Evolutionary conservation across 2,888 invertebrate genomes (phyloP), one percentile per base, ranked within the genome.

Genomic region (Lasioglossum figueresi): DNA sequence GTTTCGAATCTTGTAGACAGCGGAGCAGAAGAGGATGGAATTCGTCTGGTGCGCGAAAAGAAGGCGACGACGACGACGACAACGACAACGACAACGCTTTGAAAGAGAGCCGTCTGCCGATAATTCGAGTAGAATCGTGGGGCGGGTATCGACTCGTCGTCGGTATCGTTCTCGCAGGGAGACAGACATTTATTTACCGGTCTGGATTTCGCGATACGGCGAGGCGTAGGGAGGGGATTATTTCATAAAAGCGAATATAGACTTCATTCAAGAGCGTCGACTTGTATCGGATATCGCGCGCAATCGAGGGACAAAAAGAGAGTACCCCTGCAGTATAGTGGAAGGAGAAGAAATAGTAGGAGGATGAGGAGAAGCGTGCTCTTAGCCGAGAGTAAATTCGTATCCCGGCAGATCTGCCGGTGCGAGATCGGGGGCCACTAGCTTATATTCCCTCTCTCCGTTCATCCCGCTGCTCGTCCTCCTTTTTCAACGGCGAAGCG

Each of bases 331-430:
- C 16, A 16, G 31, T 6, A 16, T 6, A 16, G 63, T 4, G 6
- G 31, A n/a, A 16, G 19, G 8, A 31, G 31, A 31, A 31, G 8
- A 19, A 31, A 31, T 0, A 31, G 31, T 2, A 63, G 63, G 16
- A 27, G 2, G 63, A 56, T 0, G 59, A 66, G 37, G 66, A 68
- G 23, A 10, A 68, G 74, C 70, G 37, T 56, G 34, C 81, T 82
- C 83, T 86, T 83, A 81, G 73, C 76, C 86, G 74, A 66, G 74
- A 89, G 88, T 88, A 91, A 91, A 91, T 91, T 91, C 89, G 86
- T 88, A 88, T 89, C 80, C 84, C 63, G 76, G 48, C 68, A 48
- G 72, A 79, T 74, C 82, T 66, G 76, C 52, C 59, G 77, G 71
- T 14, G 80, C 52, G 79, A 70, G 78, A 82, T 79, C 80, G 80